Evolutionary conservation across 2,797 vertebrate species (phyloP), one percentile per base, ranked within the genome.

Genomic region (Acanthornis magna): DNA sequence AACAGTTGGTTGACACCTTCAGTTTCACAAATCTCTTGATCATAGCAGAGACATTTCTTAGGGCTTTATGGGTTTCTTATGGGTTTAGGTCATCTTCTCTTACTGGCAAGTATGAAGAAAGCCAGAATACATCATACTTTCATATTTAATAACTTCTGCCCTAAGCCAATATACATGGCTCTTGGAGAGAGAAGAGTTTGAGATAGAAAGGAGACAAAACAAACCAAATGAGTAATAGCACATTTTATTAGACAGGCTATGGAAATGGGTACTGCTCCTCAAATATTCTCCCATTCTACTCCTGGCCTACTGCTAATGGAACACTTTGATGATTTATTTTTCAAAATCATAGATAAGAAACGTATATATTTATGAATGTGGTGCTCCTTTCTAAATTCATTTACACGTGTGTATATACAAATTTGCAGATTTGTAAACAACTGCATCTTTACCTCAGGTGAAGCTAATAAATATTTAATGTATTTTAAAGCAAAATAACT

Each of bases 401-500:
- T 96, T 96, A 72, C 70, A 78, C 89, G 65, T 67, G 57, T 74
- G 36, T 51, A 38, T 89, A 67, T 93, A 85, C 68, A 97, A 96
- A 97, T 97, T 42, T 96, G 58, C 47, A 95, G 93, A 88, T 94
- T 96, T 89, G 96, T 96, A 97, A 97, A 96, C 94, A 97, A 86
- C 67, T 43, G 40, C 58, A 90, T 92, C 48, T 96, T 96, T 97
- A 96, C 90, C 91, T 96, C 82, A 93, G 91, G 88, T 96, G 91
- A 96, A 89, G 43, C 54, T 96, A 96, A 97, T 97, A 93, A 95
- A 98, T 97, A 68, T 95, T 97, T 97, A 95, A 97, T 96, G 55
- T 91, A 91, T 96, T 96, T 66, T 91, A 97, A 94, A 97, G 57
- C 71, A 89, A 96, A 91, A 94, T 91, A 97, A 95, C 86, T 91